Evolutionary conservation across 2,888 invertebrate genomes (phyloP), one percentile per base, ranked within the genome.

Genomic region (Cataglyphis altisquamis): DNA sequence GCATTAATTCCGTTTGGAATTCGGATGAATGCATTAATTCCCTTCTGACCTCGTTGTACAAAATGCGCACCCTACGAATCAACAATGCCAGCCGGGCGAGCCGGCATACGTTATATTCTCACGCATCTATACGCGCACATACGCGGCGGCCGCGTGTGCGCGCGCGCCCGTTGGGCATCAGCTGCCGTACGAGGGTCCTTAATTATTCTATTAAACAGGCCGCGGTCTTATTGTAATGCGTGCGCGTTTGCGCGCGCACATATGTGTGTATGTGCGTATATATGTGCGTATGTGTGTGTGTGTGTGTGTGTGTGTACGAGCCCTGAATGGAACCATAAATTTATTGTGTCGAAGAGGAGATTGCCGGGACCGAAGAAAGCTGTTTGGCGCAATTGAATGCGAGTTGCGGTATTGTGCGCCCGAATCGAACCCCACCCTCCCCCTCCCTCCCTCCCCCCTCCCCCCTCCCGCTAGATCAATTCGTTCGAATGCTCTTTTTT

Each of bases 171-270:
- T 80, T 80, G 78, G 78, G 93, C 93, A 94, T 94, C 94, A 94
- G 94, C 94, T 94, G 94, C 94, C 89, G 91, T 86, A 90, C 91
- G 91, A 94, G 92, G 92, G 91, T 92, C 94, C 93, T 94, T 94
- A 94, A 94, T 94, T 94, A 94, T 94, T 94, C 94, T 93, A 94
- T 94, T 94, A 94, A 94, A 94, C 93, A 91, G 93, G 90, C 91
- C 93, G 91, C 92, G 92, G 92, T 92, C 92, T 94, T 93, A 94
- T 94, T 93, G 94, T 93, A 91, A 91, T 90, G 90, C 90, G 88
- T 88, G 84, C 83, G 70, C 86, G 84, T 83, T 81, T 77, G 82
- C 73, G 84, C 66, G 83, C 83, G 86, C 74, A 29, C 3, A 15
- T 89, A 86, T 87, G 80, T 67, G 86, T 52, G 83, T 82, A 29